Evolutionary conservation across 2,113 vertebrate species (phyloP), one percentile per base, ranked within the genome.

Genomic region (Trematomus loennbergii): DNA sequence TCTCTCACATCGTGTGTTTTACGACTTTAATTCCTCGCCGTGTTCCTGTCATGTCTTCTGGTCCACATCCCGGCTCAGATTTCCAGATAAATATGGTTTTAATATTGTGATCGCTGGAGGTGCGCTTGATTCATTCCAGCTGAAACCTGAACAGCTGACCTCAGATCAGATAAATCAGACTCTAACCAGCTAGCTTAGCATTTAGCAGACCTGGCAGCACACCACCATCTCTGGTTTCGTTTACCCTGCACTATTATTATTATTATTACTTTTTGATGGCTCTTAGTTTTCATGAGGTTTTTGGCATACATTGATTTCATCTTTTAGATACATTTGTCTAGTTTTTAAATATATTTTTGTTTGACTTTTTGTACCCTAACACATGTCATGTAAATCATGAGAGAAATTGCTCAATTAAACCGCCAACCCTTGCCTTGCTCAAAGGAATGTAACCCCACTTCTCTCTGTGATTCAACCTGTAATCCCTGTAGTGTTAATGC

Each of bases 81-180:
- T 72, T 83, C 54, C 82, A 60, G 33, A 83, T 88, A 69, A 91
- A 88, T 83, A 81, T 88, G 86, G 79, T 76, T 88, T 90, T 75
- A 72, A 85, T 85, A 83, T 85, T 73, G 77, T 55, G 72, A 80
- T 72, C 52, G 61, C 75, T 83, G 69, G 85, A 86, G 81, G 81
- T 78, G 82, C 11, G 11, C 11, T 74, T 88, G 88, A 92, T 90
- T 85, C 81, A 81, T 85, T 45, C 73, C 81, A 81, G 88, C 81
- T 86, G 85, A 77, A 78, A 83, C 11, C 79, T 2, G 68, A 80
- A 75, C 78, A 73, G 82, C 40, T 48, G 58, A 67, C 78, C 75
- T 61, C 50, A 25, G 52, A 75, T 78, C 49, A 65, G 77, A 72
- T 88, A 75, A 83, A 78, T 85, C 79, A 25, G 36, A 36, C 36